Evolutionary conservation across 2,113 vertebrate species (phyloP).

Genomic region (Anolis sagrei): DNA sequence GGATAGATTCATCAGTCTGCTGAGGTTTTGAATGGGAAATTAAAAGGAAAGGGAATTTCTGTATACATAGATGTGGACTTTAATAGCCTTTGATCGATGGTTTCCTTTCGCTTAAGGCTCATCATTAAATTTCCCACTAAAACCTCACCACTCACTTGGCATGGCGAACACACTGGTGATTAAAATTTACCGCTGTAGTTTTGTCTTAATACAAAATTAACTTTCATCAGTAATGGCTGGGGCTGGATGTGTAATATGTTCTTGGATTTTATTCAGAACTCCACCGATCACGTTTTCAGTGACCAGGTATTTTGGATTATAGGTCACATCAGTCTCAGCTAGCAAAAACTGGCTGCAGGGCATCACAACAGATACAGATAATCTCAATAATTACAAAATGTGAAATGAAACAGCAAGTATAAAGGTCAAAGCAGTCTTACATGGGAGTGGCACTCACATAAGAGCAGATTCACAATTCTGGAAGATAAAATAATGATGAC

Average conservation of each 20-base stretch:
- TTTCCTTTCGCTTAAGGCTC: slow-evolving; percentile 38
- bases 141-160: slow-evolving; percentile 40
- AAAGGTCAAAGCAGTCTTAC: neutral
- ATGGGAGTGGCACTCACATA: neutral
- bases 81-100: slow-evolving; percentile 23
- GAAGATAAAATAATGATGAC: too few relatives aligned
- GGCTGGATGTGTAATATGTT: neutral
- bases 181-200: slow-evolving; percentile 35
- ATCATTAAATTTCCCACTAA: slow-evolving; percentile 62
- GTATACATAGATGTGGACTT: slow-evolving; percentile 25
- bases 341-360: neutral
- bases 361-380: neutral
- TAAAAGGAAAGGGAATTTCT: slow-evolving; percentile 33
- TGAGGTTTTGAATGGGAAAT: slow-evolving; percentile 27
- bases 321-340: neutral
- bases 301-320: neutral
- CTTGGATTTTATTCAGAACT: neutral
- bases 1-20: neutral
- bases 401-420: neutral
- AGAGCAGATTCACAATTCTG: too few relatives aligned
- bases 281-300: neutral
- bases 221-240: neutral
- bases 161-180: neutral
- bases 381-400: neutral
- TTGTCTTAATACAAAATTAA: neutral